Base-by-base conservation (phyloP, 1,140 invertebrate species). In the Drosophila nasuta region DNA sequence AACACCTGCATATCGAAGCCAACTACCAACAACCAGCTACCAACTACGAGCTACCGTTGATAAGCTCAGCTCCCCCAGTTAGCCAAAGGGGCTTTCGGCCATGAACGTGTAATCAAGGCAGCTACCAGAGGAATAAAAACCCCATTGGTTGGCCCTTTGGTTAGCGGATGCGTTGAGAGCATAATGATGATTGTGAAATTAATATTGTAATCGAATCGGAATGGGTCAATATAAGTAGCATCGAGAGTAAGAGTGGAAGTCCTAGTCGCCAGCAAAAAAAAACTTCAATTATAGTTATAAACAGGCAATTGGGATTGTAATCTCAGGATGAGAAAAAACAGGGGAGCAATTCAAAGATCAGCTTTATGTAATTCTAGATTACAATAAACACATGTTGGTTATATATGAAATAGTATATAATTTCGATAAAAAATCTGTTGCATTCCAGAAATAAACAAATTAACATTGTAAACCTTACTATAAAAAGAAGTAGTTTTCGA, bases 151-250 rank as follows among this genome's bases (percentile, higher is more conserved):
- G 74, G 15, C 45, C 41, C 38, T 49, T 3, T 33, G 30, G 7
- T 38, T 71, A 52, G 35, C 46, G 7, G 35, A 71, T 70, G 51
- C 49, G 46, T 66, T 52, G 52, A 49, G 63, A 58, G 43, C 41
- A 60, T 77, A 70, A 66, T 68, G 71, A 83, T 79, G 81, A 80
- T 83, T 77, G 67, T 48, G 77, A 81, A 73, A 83, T 83, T 80
- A 83, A 80, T 80, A 69, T 71, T 73, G 41, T 20, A 62, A 76
- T 74, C 38, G 15, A 46, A 45, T 25, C 20, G 33, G 48, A 54
- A 64, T 54, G 11, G 17, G n/a, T 28, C 17, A 51, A 28, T 2
- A 56, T 35, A 56, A 38, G 35, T 38, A 38, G 35, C 3, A 41
- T 56, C 28, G 28, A 52, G 52, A 56, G 52, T 35, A 38, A 38